Base-by-base conservation (phyloP, 2,113 vertebrate species). In the Notechis scutatus region DNA sequence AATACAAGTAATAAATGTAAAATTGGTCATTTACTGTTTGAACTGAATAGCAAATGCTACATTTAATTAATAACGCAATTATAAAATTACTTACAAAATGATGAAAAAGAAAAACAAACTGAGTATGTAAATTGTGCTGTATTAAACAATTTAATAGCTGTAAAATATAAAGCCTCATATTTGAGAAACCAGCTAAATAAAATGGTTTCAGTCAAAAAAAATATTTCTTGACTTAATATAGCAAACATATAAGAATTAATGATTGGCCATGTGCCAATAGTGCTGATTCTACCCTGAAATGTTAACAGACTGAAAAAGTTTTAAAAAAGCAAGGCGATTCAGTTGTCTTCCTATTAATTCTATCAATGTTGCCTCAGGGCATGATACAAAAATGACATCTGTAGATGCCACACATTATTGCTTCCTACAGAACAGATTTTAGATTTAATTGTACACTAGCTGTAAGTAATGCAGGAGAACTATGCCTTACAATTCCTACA, bases 341-440 rank as follows among this genome's bases (percentile, higher is more conserved):
- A 93, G 92, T 50, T 90, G 74, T 90, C 61, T 42, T 85, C 42
- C 24, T 86, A 85, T 86, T 90, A 93, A 90, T 90, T 93, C 54
- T 90, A 50, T 93, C 57, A 93, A 61, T 90, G 92, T 26, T 90
- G 92, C 92, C 88, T 90, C 20, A 86, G 55, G 88, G 92, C 92
- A 85, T 52, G 54, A 93, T 59, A 74, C 42, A 93, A 93, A 93
- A 56, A 90, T 86, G 59, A 93, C 88, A 90, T 85, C 88, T 90
- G 88, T 59, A 90, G 69, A 59, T 86, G 92, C 92, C 92, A 93
- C 85, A 59, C 57, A 86, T 93, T 93, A 93, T 93, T 92, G 85
- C 42, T 86, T 93, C 54, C 88, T 52, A 34, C 74, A 81, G 21
- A 90, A 45, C 39, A 93, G 74, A 56, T 81, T 57, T 45, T 89